These are phyloP conservation scores for Hyla sarda DNA, from an alignment of 2,113 vertebrate species.

Conservation along the genomic window DNA sequence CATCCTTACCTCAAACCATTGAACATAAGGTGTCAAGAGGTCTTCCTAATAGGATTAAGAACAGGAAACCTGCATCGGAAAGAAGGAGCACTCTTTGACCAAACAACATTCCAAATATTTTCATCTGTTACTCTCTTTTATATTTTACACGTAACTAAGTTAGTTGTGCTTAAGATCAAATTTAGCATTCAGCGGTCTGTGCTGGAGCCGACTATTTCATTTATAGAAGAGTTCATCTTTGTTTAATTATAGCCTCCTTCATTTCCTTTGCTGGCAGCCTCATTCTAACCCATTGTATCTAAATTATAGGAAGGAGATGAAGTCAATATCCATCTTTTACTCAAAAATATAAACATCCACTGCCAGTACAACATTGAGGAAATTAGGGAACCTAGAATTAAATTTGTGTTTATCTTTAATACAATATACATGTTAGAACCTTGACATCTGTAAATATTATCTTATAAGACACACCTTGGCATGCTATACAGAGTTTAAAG, in stretches of 20 bases:
- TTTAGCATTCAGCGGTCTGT: background rate
- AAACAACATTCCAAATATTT: background rate
- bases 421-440: background rate
- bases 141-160: background rate
- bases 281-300: background rate
- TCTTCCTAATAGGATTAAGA: background rate
- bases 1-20: background rate
- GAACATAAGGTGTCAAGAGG: background rate
- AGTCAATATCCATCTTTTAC: constrained; percentile 1
- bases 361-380: background rate
- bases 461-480: background rate
- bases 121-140: background rate
- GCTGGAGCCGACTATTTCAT: background rate
- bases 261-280: background rate
- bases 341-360: constrained; percentile 4
- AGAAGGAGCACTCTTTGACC: background rate
- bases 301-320: constrained; percentile 20
- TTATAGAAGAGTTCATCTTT: background rate
- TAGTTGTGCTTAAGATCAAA: background rate
- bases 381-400: constrained; percentile 2
- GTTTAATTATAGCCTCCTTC: constrained; percentile 2
- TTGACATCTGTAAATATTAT: background rate
- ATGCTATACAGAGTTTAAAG: too few relatives aligned
- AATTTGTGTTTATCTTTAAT: background rate
- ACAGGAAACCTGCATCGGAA: background rate